Base-by-base conservation (phyloP, 2,888 invertebrate species). In the Pseudococcus jackbeardsleyi region DNA sequence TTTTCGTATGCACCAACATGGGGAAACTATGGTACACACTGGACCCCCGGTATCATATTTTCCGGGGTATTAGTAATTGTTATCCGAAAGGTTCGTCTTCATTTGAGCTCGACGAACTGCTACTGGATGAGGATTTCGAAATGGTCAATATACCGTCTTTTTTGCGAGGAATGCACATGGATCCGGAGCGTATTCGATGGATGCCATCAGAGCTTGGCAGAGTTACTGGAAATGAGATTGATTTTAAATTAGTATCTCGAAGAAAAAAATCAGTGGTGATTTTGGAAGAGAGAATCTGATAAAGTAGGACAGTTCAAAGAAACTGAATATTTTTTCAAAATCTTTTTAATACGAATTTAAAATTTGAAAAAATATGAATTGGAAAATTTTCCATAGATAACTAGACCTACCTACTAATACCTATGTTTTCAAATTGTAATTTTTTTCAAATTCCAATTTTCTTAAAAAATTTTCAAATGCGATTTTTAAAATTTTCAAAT, bases 11-110 rank as follows among this genome's bases (percentile, higher is more conserved):
- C 8, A 22, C 77, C 48, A 87, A 59, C 50, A 87, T 39, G 15
- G 87, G 79, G 19, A 87, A 77, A 59, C 87, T 87, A 39, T 50
- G 77, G 54, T 50, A 87, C 50, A 87, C 77, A 48, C 77, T 48
- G 48, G 87, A 87, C 26, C 87, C 79, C 79, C 87, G 87, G 77
- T 72, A 79, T 87, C 79, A 87, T 79, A 79, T 77, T 48, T 46
- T 87, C 87, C 87, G 87, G 87, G 87, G 87, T 46, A 79, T 72
- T 8, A 87, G 87, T 87, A 87, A 87, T 87, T 87, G 87, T 87
- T 87, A 79, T 87, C 79, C 87, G 17, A 87, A 79, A 7, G 87
- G 77, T 79, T 87, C 87, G 17, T 87, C 87, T 39, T 54, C 87
- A n/a, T 79, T 77, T 1, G 79, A 87, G 26, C 50, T 79, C 2